Evolutionary conservation across 2,888 invertebrate genomes (phyloP), one percentile per base, ranked within the genome.

Genomic region (Chymomyza fuscimana): DNA sequence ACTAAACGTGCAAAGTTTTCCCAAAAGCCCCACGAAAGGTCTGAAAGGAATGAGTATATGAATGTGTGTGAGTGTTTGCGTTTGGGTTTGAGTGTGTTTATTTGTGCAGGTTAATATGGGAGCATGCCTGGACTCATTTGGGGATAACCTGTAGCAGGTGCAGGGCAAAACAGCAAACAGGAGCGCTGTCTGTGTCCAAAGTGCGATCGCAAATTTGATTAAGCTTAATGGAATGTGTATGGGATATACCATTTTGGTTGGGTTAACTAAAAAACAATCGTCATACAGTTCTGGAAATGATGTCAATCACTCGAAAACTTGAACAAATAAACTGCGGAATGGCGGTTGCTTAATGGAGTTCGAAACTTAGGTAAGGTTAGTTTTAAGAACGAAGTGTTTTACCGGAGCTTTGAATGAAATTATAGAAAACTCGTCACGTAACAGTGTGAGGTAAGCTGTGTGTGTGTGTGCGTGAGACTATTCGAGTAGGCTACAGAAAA

Each of bases 1-100:
- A 52, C 50, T n/a, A 67, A 79, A 71, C 77, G 67, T 77, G 73
- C 70, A 73, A 56, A 51, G 50, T 50, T 61, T 40, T 25, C 25
- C 54, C 68, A 54, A 36, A 29, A 4, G 60, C 60, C 60, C 60
- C 19, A 32, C 52, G 22, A 16, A 65, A 79, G 77, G 79, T 78
- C 67, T 54, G 40, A 36, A 36, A 36, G 9, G 4, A 25, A 25
- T 25, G 25, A 25, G 25, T 25, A 4, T 4, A 25, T 25, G 4
- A 25, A 25, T 25, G 36, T 36, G 1, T 36, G 36, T 4, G 36
- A 61, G 62, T 7, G 22, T 46, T 52, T 40, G 58, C 29, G 54
- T 40, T 51, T 12, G 52, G 22, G 54, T 16, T 12, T n/a, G 54
- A 16, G 32, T 46, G 40, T 46, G 40, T 46, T 46, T 46, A 46